Base-by-base conservation (phyloP, 2,113 vertebrate genomes). In the Haemorhous mexicanus region DNA sequence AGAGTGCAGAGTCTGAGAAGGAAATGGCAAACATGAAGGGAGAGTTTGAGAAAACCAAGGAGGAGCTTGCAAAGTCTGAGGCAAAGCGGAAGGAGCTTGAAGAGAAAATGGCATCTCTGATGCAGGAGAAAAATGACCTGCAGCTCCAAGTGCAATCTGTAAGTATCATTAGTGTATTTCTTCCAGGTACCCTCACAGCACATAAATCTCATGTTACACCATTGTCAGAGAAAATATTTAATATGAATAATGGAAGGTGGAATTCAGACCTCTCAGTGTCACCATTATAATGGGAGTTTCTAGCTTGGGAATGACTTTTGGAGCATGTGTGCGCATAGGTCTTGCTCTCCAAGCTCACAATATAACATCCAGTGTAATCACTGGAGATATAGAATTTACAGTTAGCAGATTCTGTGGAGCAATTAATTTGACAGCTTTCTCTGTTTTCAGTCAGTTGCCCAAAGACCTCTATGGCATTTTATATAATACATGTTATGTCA, bases 21-120 rank as follows among this genome's bases (percentile, higher is more conserved):
- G 93, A 94, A 0, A 96, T 94, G 93, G 95, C 95, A 56, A 96
- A 73, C 74, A 95, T 95, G 98, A 99, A 99, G n/a, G 97, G 97
- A 3, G 98, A 99, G 58, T 99, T 99, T 97, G 97, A 97, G 79
- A 99, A 99, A 96, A 98, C 97, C 47, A 99, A 99, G 77, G 99
- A 98, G 1, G 98, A 98, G 1, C 98, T 99, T 1, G 89, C 97
- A 5, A 99, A 99, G 69, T 97, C 98, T 12, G 98, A 99, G 41
- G 96, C 98, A 7, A 99, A 98, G 82, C 92, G 97, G 67, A 99
- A 98, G 70, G 99, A 99, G 21, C 49, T 99, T 26, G 98, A 99
- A 39, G 98, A 98, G 91, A 58, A 58, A 58, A 58, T 58, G 56
- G 56, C 97, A 98, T 26, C 95, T 99, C 47, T 84, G 0, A 41